Evolutionary conservation across 2,888 invertebrate species (phyloP).

Genomic region (Temnothorax ravouxi): DNA sequence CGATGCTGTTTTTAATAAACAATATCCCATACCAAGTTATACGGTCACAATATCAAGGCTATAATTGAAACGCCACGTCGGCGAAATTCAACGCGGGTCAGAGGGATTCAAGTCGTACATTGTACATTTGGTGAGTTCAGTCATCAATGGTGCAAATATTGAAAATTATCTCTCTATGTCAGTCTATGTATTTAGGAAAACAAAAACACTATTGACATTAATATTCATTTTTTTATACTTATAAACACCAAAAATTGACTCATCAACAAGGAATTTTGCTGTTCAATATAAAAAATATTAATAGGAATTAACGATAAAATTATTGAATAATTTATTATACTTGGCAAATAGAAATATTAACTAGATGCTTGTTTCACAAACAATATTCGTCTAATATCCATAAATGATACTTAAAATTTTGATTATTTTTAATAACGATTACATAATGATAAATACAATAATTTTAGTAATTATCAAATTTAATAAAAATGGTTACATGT

Average conservation of each 20-base stretch:
- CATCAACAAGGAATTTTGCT: neutral
- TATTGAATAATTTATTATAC: neutral
- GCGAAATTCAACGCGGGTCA: neutral
- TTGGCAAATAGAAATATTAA: neutral
- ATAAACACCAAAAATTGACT: neutral
- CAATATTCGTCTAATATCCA: neutral
- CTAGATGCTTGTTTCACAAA: neutral
- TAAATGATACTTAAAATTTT: neutral
- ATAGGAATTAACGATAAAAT: neutral
- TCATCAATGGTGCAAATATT: constrained; percentile 16
- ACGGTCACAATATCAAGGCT: neutral
- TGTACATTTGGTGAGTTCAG: constrained; percentile 2
- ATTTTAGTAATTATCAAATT: neutral
- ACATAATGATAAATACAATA: neutral
- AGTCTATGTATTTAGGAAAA: neutral
- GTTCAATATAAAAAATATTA: neutral
- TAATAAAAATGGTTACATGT: neutral
- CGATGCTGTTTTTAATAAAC: constrained; percentile 6
- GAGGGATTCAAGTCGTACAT: neutral
- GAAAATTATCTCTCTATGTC: neutral
- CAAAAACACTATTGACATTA: neutral
- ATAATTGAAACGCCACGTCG: constrained; percentile 11
- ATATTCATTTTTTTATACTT: neutral
- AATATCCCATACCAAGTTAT: neutral
- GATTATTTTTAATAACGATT: neutral